These are phyloP conservation scores for Pristis pectinata DNA, from an alignment of 2,797 vertebrate genomes.

Conservation along the genomic window DNA sequence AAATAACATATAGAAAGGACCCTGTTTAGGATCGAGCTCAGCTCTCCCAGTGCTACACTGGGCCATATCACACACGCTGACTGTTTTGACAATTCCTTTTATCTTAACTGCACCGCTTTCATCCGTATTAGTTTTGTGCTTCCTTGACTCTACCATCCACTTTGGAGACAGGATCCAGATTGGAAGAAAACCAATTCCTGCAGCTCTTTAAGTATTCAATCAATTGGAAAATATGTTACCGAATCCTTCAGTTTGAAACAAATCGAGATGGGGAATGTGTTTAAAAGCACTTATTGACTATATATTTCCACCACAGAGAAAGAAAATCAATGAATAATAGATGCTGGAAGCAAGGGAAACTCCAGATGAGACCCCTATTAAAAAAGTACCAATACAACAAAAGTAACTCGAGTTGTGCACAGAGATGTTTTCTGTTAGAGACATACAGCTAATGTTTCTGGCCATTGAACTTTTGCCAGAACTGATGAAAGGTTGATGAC, in stretches of 20 bases:
- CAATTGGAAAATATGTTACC: neutral
- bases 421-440: slow-evolving; percentile 8
- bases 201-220: neutral
- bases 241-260: neutral
- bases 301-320: neutral
- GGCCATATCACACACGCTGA: too few relatives aligned
- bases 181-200: neutral
- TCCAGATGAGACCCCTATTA: neutral
- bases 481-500: neutral
- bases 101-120: neutral
- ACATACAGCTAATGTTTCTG: neutral
- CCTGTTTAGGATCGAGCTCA: neutral
- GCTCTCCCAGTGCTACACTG: neutral
- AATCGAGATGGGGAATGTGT: neutral
- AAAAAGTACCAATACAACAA: neutral
- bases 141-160: neutral
- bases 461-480: neutral
- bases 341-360: neutral
- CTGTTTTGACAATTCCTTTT: too few relatives aligned
- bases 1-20: too few relatives aligned
- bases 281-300: neutral
- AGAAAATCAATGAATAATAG: neutral
- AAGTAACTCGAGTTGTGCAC: neutral
- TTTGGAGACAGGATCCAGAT: neutral
- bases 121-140: neutral